phyloP scores from a whole-genome alignment of 1,140 invertebrate genomes.

The Andricus grossulariae region DNA sequence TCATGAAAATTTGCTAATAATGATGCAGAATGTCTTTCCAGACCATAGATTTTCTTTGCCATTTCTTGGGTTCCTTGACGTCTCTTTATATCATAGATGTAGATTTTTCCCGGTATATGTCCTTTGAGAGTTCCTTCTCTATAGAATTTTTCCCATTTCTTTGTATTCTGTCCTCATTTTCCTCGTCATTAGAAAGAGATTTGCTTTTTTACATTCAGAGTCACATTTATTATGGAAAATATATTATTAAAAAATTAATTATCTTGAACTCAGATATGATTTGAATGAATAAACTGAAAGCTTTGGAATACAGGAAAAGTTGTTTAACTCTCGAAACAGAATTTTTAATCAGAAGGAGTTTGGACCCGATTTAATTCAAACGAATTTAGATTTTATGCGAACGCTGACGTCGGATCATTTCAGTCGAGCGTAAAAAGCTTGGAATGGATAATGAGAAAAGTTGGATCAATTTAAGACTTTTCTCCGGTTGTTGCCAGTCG shows the following conservation, averaged over 20 bases:
- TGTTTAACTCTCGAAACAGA: constrained; percentile 1
- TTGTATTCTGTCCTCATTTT: background rate
- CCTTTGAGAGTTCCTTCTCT: background rate
- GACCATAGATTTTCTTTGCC: background rate
- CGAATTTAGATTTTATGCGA: constrained; percentile 11
- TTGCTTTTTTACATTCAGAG: too few relatives aligned
- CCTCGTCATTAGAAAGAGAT: background rate
- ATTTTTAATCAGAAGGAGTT: constrained; percentile 1
- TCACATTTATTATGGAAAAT: too few relatives aligned
- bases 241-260: too few relatives aligned
- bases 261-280: too few relatives aligned
- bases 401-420: background rate
- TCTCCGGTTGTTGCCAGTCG: constrained; percentile 10
- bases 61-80: background rate
- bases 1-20: background rate
- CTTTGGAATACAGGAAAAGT: background rate
- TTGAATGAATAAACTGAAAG: background rate
- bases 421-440: constrained; percentile 8
- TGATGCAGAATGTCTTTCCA: background rate
- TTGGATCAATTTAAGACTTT: constrained; percentile 57
- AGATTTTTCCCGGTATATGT: background rate
- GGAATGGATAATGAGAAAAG: constrained; percentile 60
- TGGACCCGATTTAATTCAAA: background rate
- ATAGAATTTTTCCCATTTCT: background rate
- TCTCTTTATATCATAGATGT: background rate